Conservation (phyloP, 2,113 vertebrate genomes). For the Ginglymostoma cirratum region DNA sequence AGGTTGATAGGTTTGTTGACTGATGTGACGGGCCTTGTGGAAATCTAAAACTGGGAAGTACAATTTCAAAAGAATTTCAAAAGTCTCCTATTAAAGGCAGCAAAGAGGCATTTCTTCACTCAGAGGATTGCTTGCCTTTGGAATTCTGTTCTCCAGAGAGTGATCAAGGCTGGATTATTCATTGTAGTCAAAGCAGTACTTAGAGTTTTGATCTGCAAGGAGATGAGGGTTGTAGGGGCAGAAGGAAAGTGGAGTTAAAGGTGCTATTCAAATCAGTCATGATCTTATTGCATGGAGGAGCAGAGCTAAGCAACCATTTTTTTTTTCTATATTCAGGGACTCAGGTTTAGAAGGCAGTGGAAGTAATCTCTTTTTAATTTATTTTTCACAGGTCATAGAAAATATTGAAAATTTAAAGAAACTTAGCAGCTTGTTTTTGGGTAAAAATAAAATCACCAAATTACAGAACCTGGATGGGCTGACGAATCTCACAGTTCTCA, state of each 20-base stretch:
- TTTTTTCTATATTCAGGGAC: not conserved
- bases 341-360: not conserved
- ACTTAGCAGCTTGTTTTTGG: constrained; percentile 88
- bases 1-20: too few species aligned
- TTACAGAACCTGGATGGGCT: constrained; percentile 88
- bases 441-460: constrained; percentile 96
- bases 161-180: not conserved
- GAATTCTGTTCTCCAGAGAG: not conserved
- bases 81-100: not conserved
- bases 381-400: constrained; percentile 72
- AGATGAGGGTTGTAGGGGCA: not conserved
- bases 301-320: not conserved
- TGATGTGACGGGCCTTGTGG: too few species aligned
- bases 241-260: not conserved
- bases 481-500: constrained; percentile 83
- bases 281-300: not conserved
- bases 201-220: not conserved
- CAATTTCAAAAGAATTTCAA: not conserved
- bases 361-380: not conserved
- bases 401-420: constrained; percentile 75
- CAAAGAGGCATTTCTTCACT: not conserved
- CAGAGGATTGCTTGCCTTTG: not conserved
- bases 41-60: not conserved
- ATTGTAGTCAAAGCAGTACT: not conserved
- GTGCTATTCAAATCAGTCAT: not conserved